Base-by-base conservation (phyloP, 2,797 vertebrate species). In the Paguma larvata region DNA sequence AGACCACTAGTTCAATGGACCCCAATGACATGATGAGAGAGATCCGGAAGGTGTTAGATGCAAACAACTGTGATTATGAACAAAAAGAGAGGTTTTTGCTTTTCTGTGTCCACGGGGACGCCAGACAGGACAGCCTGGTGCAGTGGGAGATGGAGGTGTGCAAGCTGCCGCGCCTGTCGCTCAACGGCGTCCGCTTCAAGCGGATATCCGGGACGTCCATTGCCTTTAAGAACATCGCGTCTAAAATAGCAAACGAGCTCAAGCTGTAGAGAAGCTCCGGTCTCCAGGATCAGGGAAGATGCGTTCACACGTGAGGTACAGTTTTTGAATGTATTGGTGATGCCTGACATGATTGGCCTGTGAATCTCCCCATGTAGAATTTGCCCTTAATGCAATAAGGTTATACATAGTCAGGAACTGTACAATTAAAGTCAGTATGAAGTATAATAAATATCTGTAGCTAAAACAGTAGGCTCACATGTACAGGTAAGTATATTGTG, bases 91-190 rank as follows among this genome's bases (percentile, higher is more conserved):
- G 99, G 96, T 99, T 99, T 99, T 98, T 99, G 98, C 99, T 99
- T 48, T 99, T 99, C 99, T 99, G 99, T 18, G 99, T 99, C 89
- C 99, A 99, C 0, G 99, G 99, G 0, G 99, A 99, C 1, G 99
- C 99, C 0, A 99, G 99, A 91, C 99, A 99, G 98, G 99, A 99
- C 97, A 99, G 99, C 98, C 99, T 99, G 8, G 99, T 99, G 95
- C 99, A 99, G 97, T 99, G 99, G 99, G 99, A 99, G 98, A 99
- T 99, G 99, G 99, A 99, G 95, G 99, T 99, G 94, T 99, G 99
- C 99, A 99, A 99, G 98, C 98, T 99, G 98, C 99, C 99, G 0
- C 99, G 99, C 46, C 99, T 99, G 93, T 99, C 99, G 0, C 99
- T 99, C 96, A 99, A 99, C 0, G 99, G 99, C 75, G 99, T 99